phyloP scores from a whole-genome alignment of 2,113 vertebrate species.

The Guaruba guarouba region DNA sequence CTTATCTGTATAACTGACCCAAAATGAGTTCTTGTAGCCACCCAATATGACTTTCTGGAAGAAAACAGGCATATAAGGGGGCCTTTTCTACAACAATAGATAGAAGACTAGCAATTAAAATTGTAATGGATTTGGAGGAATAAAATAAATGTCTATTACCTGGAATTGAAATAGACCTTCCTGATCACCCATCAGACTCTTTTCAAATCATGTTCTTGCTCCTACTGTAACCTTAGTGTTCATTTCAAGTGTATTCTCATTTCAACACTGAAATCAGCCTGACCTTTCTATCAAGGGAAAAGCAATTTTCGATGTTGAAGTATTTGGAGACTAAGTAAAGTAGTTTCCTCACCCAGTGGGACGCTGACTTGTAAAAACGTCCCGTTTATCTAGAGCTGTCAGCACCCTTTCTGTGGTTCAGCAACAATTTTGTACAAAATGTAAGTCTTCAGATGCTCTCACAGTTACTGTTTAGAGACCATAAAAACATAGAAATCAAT shows the following conservation, averaged over 20 bases:
- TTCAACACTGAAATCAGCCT: not conserved
- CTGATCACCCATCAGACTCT: not conserved
- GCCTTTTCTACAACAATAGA: not conserved
- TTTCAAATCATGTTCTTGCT: not conserved
- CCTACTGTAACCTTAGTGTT: not conserved
- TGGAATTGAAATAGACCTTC: not conserved
- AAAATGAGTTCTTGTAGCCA: not conserved
- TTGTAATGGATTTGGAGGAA: not conserved
- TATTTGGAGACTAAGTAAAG: not conserved
- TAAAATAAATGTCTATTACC: not conserved
- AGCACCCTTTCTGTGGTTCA: not conserved
- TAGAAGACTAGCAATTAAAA: not conserved
- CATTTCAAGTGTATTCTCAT: not conserved
- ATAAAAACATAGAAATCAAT: not conserved
- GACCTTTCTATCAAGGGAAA: not conserved
- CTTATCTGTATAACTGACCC: not conserved
- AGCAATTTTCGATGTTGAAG: not conserved
- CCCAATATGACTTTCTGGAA: not conserved
- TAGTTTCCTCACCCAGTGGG: fast-evolving
- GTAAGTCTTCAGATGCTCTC: not conserved
- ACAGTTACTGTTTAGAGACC: not conserved
- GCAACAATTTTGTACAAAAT: not conserved
- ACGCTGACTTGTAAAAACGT: not conserved
- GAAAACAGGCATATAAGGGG: not conserved
- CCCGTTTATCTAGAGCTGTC: not conserved